Conservation (phyloP, 2,113 vertebrate species). For the Canis aureus region DNA sequence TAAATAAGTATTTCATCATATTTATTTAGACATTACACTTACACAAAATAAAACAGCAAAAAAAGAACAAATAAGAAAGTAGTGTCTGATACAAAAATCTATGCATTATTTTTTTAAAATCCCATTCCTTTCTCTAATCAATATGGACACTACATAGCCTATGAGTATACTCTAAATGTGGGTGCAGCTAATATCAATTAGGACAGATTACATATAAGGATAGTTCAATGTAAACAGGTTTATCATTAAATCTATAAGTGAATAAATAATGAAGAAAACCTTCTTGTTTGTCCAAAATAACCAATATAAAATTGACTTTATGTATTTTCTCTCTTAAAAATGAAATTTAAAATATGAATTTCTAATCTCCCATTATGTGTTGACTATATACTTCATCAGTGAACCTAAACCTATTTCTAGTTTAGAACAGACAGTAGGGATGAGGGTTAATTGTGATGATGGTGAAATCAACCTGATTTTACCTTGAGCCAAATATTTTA, state of each 20-base stretch:
- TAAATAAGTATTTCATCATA: background rate
- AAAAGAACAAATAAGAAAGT: background rate
- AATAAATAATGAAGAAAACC: background rate
- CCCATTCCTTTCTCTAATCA: background rate
- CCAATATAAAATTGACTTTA: background rate
- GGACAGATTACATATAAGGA: background rate
- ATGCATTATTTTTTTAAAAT: background rate
- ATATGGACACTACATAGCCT: background rate
- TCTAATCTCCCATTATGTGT: background rate
- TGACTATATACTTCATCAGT: background rate
- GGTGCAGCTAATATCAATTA: background rate
- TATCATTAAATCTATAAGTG: background rate
- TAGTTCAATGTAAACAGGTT: background rate
- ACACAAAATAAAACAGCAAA: background rate
- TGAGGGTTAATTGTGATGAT: background rate
- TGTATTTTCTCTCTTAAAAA: background rate
- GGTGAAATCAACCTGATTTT: background rate
- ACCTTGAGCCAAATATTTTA: background rate
- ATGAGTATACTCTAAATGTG: background rate
- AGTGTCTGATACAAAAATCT: background rate
- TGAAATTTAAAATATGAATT: background rate
- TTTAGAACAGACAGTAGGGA: background rate
- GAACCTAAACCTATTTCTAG: background rate
- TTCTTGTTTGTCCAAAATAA: background rate
- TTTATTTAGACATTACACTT: background rate